Conservation (phyloP, 2,888 invertebrate species). For the Phyllotreta striolata region DNA sequence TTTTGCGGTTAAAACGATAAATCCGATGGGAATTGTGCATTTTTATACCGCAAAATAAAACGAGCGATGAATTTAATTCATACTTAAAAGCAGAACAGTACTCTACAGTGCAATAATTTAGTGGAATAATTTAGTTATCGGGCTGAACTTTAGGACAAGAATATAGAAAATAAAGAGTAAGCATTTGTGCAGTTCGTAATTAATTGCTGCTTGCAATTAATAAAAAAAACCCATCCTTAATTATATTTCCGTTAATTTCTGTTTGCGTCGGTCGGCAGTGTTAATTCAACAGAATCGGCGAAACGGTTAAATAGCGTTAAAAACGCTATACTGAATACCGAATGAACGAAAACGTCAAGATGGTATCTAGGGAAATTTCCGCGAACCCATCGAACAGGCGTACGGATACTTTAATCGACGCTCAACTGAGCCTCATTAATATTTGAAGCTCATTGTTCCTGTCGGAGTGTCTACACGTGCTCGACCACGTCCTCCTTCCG, state of each 20-base stretch:
- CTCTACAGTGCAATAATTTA: no score
- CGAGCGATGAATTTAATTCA: no score
- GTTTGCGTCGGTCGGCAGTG: not conserved
- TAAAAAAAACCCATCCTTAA: no score
- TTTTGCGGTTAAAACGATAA: no score
- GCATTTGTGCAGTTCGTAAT: no score
- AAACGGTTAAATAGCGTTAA: slow-evolving; percentile 30
- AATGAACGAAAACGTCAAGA: slow-evolving; percentile 34
- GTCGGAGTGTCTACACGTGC: slow-evolving; percentile 48
- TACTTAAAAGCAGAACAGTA: no score
- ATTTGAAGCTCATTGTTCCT: slow-evolving; percentile 51
- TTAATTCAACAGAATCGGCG: not conserved
- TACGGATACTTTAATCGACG: slow-evolving; percentile 39
- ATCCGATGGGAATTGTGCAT: no score
- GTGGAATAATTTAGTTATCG: no score
- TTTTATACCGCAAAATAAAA: no score
- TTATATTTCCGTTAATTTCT: not conserved
- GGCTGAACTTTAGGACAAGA: no score
- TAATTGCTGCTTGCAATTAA: no score
- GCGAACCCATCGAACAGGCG: slow-evolving; percentile 39
- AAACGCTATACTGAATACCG: slow-evolving; percentile 29
- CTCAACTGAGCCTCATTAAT: slow-evolving; percentile 46
- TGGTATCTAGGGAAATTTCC: slow-evolving; percentile 41
- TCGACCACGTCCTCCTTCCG: slow-evolving; percentile 45
- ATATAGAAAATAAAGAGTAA: no score